Evolutionary conservation across 2,797 vertebrate species (phyloP), one percentile per base, ranked within the genome.

Genomic region (Aphelocoma californica): DNA sequence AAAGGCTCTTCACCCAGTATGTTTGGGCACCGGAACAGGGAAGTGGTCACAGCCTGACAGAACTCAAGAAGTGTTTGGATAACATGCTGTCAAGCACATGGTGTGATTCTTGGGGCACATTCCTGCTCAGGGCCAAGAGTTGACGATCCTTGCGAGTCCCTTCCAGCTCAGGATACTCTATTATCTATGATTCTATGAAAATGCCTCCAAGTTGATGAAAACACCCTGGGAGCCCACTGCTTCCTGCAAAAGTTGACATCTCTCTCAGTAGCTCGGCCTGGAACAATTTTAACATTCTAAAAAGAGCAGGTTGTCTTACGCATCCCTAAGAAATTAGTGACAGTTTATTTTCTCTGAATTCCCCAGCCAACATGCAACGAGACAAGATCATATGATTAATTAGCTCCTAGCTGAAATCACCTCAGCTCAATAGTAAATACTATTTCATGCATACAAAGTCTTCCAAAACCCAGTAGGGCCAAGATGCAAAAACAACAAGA

Each of bases 321-420:
- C 26, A 83, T 57, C 75, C 66, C 50, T 64, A 65, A 47, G 58
- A 94, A 86, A 72, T 51, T 64, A 88, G 64, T 82, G 86, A 64
- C 71, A 93, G 60, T 61, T 93, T 91, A 40, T 90, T 92, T 95
- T 94, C 88, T 88, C 78, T 80, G 74, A 53, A 57, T 87, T 93
- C 67, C 78, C 67, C 61, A 87, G 67, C 36, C 74, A 93, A 85
- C n/a, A 61, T 4, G 26, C 40, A 90, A 65, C 7, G 25, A 93
- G 78, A 92, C 47, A 91, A n/a, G 47, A 81, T 31, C 51, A 58
- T 19, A 50, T 25, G 50, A 80, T 83, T 95, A 94, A 95, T 86
- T 67, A 85, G 71, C 25, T 88, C 32, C 90, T 47, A 93, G 36
- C 38, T 85, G 70, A 91, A 94, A 92, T 58, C 82, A 95, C 74